phyloP scores from a whole-genome alignment of 2,797 vertebrate species.

The Enteromius viviparus region DNA sequence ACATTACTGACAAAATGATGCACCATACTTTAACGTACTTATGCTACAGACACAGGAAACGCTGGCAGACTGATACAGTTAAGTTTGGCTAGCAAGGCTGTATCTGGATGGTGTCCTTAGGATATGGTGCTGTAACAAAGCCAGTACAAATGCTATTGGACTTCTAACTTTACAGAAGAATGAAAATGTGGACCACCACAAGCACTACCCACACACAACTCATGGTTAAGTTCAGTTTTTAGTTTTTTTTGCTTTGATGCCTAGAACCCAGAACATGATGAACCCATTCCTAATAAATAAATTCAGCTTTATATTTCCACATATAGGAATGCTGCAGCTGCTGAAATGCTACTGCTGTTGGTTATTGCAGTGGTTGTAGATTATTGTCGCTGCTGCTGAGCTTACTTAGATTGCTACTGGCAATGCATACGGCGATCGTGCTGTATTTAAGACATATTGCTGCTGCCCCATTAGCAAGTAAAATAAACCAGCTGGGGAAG shows the following conservation, averaged over 20 bases:
- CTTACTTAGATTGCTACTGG: too few species aligned
- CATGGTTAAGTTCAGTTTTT: not conserved
- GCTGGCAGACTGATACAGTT: not conserved
- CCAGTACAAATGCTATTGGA: not conserved
- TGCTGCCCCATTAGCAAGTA: too few species aligned
- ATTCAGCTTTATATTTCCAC: not conserved
- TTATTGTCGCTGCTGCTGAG: too few species aligned
- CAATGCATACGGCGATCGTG: too few species aligned
- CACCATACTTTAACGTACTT: not conserved
- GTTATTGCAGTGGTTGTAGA: too few species aligned
- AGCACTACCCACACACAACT: not conserved
- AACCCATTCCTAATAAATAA: not conserved
- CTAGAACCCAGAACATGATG: not conserved
- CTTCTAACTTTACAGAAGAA: not conserved
- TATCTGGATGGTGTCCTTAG: constrained; percentile 4
- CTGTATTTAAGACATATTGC: too few species aligned
- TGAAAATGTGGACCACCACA: not conserved
- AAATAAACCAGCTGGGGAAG: too few species aligned
- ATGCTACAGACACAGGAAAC: constrained; percentile 10
- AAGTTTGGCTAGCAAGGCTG: not conserved
- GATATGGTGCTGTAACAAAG: constrained; percentile 11
- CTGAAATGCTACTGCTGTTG: too few species aligned
- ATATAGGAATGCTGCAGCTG: too few species aligned
- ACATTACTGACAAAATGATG: constrained; percentile 11
- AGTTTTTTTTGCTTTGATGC: not conserved